A percentile compares a stretch with the other conserved stretches of the same genome.
Conservation (phyloP, 2,888 invertebrate species). For the Vanessa cardui region DNA sequence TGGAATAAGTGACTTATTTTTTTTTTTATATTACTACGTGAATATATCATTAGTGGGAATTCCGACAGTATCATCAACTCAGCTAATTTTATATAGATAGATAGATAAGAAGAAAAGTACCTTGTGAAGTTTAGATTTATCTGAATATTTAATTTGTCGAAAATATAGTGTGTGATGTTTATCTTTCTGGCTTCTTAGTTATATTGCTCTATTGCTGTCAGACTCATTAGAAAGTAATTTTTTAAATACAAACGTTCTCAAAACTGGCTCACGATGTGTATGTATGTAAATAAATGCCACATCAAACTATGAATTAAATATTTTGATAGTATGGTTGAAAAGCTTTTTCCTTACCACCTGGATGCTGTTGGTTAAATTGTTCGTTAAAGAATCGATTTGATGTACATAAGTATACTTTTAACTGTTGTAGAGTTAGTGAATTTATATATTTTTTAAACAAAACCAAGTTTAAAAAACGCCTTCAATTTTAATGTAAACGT, state of each 20-base stretch:
- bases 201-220: not conserved
- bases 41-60: too few species aligned
- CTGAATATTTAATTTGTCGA: not conserved
- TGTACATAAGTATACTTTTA: too few species aligned
- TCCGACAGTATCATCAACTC: too few species aligned
- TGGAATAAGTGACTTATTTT: not conserved
- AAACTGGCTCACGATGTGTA: not conserved
- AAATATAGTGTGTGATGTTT: not conserved
- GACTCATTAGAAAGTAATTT: not conserved
- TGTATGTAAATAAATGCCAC: conserved; percentile 11
- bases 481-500: too few species aligned
- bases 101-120: too few species aligned
- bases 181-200: not conserved
- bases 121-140: too few species aligned
- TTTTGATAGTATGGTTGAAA: conserved; percentile 23
- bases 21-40: not conserved
- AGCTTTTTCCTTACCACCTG: not conserved
- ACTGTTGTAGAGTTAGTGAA: too few species aligned
- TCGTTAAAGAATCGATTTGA: too few species aligned
- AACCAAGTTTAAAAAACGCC: too few species aligned
- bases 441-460: too few species aligned
- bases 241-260: not conserved
- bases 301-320: conserved; percentile 16
- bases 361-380: too few species aligned
- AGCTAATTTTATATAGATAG: too few species aligned